Base-by-base conservation (phyloP, 2,888 invertebrate species). In the Leucoptera coffeella region DNA sequence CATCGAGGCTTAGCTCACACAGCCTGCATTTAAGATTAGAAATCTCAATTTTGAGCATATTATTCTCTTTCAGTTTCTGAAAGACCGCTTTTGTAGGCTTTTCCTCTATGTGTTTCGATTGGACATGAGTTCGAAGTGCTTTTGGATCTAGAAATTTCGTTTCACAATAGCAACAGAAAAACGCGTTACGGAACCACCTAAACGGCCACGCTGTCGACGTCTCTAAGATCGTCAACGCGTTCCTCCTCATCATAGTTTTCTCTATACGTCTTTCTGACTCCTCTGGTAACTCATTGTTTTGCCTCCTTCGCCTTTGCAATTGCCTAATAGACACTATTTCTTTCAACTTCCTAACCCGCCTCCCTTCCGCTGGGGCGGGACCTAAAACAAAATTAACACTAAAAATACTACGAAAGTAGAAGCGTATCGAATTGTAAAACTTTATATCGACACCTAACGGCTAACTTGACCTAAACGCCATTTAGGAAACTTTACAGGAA, bases 191-290 rank as follows among this genome's bases (percentile, higher is more conserved):
- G 30, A 50, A 65, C 61, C 62, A 69, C 23, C 67, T 46, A 29
- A 69, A 69, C 1, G 69, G 54, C 65, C 64, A 69, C 1, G 61
- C 64, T 0, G 65, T 64, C 2, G 67, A 62, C 39, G 35, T 49
- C 46, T 64, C 57, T 14, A 69, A 42, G 36, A 69, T 38, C 1
- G 40, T 51, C 35, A 60, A 37, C 2, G 69, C 64, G 30, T 69
- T 67, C 28, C 56, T 43, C 12, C 61, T 45, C 67, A 67, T 64
- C 61, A 64, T 64, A 1, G 61, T 62, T 42, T 59, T 65, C 2
- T 53, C 46, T 21, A 65, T 57, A 29, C 69, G 43, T 36, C 52
- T 58, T 30, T 60, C 60, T 0, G 64, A 62, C 34, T 58, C 60
- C 34, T 61, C 60, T 1, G 69, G 53, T 23, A 59, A 42, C 33